These are phyloP conservation scores for Heliconius ethilla DNA, from an alignment of 2,888 invertebrate species.

Conservation along the genomic window DNA sequence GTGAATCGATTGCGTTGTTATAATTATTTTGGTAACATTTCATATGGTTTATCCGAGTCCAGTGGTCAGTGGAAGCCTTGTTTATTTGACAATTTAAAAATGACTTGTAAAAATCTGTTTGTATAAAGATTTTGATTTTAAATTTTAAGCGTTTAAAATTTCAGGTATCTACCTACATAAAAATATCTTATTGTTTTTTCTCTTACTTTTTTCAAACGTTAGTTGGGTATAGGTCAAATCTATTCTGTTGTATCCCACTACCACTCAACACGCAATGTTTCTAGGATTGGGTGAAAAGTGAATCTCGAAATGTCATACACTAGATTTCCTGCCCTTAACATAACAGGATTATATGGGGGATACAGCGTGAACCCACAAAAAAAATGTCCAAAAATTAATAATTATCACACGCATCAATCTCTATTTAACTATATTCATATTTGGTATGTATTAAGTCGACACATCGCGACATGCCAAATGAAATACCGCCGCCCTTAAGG, in stretches of 20 bases:
- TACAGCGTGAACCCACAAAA: not conserved
- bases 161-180: too few relatives aligned
- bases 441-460: constrained; percentile 2
- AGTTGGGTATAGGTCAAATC: too few relatives aligned
- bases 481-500: constrained; percentile 13
- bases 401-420: not conserved
- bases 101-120: too few relatives aligned
- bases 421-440: not conserved
- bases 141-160: too few relatives aligned
- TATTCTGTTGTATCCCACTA: too few relatives aligned
- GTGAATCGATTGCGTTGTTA: not conserved
- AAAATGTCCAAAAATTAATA: not conserved
- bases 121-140: too few relatives aligned
- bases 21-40: not conserved
- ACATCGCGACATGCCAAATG: constrained; percentile 1
- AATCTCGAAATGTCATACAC: too few relatives aligned
- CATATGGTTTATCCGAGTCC: not conserved
- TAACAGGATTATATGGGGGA: not conserved
- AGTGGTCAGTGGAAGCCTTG: not conserved
- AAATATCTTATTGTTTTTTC: too few relatives aligned
- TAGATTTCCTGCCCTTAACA: too few relatives aligned
- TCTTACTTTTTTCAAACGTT: too few relatives aligned
- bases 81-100: not conserved
- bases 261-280: too few relatives aligned
- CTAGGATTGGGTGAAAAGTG: too few relatives aligned